phyloP scores from a whole-genome alignment of 1,140 invertebrate genomes.

The Periplaneta americana region DNA sequence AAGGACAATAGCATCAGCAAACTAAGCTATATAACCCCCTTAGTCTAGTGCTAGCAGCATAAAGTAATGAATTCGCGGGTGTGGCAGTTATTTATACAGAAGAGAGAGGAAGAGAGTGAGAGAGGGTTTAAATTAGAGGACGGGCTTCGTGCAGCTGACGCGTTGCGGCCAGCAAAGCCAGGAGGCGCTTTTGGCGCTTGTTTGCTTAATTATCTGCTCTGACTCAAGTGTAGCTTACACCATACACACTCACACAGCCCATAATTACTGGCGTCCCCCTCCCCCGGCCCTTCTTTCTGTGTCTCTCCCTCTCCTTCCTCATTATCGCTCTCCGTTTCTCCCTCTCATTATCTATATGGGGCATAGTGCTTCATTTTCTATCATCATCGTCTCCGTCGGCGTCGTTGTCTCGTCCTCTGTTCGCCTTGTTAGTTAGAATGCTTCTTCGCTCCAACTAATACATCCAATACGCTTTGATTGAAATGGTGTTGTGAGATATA shows the following conservation, averaged over 20 bases:
- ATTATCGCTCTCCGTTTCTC: not conserved
- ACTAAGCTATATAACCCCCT: not conserved
- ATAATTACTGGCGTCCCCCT: not conserved
- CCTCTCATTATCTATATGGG: not conserved
- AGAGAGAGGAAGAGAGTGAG: not conserved
- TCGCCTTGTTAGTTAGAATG: not conserved
- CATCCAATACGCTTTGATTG: not conserved
- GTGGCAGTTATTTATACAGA: not conserved
- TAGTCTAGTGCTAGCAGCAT: not conserved
- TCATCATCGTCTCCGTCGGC: not conserved
- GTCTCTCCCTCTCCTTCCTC: not conserved
- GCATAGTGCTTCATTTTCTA: not conserved
- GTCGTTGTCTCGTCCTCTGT: too few species aligned
- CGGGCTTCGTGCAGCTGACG: not conserved
- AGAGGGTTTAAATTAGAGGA: not conserved
- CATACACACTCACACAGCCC: not conserved
- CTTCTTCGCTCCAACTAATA: not conserved
- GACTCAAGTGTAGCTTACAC: conserved; percentile 5
- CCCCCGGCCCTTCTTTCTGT: not conserved
- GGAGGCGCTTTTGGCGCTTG: conserved; percentile 1
- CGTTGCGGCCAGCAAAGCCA: not conserved
- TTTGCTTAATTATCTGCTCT: conserved; percentile 9
- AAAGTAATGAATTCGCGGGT: not conserved
- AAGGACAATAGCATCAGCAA: not conserved
- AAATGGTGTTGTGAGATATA: not conserved